Conservation (phyloP, 2,888 invertebrate genomes). For the Spilarctia lutea region DNA sequence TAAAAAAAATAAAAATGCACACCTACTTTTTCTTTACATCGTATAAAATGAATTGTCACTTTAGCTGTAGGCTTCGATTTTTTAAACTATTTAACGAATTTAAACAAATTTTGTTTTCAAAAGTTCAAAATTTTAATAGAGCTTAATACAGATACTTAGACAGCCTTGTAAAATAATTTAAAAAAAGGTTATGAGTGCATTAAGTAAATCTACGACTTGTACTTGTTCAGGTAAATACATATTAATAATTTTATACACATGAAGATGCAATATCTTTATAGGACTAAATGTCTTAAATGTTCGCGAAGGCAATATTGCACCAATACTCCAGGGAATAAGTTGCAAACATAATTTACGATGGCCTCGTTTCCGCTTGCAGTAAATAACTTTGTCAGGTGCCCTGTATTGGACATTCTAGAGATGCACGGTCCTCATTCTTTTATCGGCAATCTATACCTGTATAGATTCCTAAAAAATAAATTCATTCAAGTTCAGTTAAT, state of each 20-base stretch:
- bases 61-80: too few species aligned
- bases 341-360: constrained; percentile 78
- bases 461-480: constrained; percentile 2
- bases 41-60: too few species aligned
- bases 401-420: constrained; percentile 60
- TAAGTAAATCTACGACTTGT: too few species aligned
- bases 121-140: neutral
- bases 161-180: neutral
- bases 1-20: too few species aligned
- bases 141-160: too few species aligned
- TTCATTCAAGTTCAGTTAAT: neutral
- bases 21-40: too few species aligned
- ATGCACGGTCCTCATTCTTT: constrained; percentile 27
- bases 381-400: constrained; percentile 76
- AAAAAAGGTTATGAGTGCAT: neutral
- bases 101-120: neutral
- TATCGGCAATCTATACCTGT: constrained; percentile 17
- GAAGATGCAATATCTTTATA: neutral
- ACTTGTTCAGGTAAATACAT: neutral
- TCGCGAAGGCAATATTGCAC: constrained; percentile 63
- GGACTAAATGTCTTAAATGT: constrained; percentile 27
- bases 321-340: constrained; percentile 64
- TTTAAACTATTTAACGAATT: too few species aligned
- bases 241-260: neutral
- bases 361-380: constrained; percentile 70